These are phyloP conservation scores for Calidris pugnax DNA, from an alignment of 2,113 vertebrate genomes.

Conservation along the genomic window DNA sequence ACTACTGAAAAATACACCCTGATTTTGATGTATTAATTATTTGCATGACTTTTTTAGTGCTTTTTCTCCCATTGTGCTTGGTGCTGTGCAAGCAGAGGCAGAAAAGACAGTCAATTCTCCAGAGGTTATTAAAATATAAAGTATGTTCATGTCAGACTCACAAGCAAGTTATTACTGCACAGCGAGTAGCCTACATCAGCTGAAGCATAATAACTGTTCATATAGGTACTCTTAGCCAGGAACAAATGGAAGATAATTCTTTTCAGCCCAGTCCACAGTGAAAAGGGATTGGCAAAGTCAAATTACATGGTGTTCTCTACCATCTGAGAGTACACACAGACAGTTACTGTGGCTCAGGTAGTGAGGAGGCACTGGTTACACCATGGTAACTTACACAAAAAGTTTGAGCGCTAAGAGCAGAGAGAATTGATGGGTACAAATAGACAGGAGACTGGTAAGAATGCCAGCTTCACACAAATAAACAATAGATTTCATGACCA, in stretches of 20 bases:
- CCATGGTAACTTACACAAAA: not conserved
- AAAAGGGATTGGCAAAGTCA: conserved; percentile 31
- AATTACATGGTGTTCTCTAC: conserved; percentile 8
- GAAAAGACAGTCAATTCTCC: conserved; percentile 18
- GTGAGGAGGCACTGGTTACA: conserved; percentile 8
- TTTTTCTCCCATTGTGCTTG: not conserved
- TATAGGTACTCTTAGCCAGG: not conserved
- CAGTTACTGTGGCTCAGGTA: not conserved
- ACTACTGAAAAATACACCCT: not conserved
- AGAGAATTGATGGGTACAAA: not conserved
- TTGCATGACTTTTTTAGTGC: not conserved
- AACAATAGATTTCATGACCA: not conserved
- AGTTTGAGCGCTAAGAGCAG: not conserved
- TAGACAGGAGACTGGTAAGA: not conserved
- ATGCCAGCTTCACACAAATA: not conserved
- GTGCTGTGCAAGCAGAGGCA: not conserved
- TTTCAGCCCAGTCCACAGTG: not conserved
- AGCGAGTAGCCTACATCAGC: not conserved
- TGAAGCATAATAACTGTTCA: not conserved
- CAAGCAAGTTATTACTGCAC: conserved; percentile 45
- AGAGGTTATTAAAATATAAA: conserved; percentile 56
- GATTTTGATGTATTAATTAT: conserved; percentile 30
- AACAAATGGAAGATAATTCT: conserved; percentile 17
- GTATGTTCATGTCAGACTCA: conserved; percentile 31
- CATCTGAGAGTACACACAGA: not conserved